Base-by-base conservation (phyloP, 2,888 invertebrate species). In the Anoplius nigerrimus region DNA sequence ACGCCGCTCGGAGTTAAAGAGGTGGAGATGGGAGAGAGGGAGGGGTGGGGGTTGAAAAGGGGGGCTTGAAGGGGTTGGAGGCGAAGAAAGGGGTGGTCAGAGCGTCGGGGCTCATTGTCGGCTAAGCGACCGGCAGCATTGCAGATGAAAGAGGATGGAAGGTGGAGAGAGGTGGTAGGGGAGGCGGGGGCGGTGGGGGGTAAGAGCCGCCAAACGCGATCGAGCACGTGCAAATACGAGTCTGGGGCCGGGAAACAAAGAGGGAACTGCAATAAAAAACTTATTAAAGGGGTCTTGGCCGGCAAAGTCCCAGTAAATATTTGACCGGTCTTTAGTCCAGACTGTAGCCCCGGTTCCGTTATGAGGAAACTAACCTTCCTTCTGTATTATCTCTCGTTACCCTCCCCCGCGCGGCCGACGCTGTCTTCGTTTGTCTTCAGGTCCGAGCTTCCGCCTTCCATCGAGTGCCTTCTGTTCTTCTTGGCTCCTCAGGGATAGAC, bases 211-310 rank as follows among this genome's bases (percentile, higher is more conserved):
- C 55, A 62, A 69, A 63, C 60, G 69, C 69, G 74, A 79, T 79
- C 68, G 72, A 66, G 72, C 71, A 68, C 60, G 69, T 45, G 74
- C 71, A 77, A 82, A 80, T 77, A 82, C 73, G 65, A 68, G 69
- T 48, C 48, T 48, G 63, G 57, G 60, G 57, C 18, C 61, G 62
- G 57, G 75, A 78, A 80, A 81, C 79, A 75, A 83, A 81, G 81
- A 76, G 75, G 78, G 72, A 80, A 79, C 78, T 75, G 81, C 80
- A 84, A 86, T 84, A 84, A 84, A 84, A 84, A 85, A 84, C 84
- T 84, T 83, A 83, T 84, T 84, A 83, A 69, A 73, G 74, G 76
- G 78, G 76, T 78, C 74, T 79, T 68, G 66, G 66, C 69, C 63
- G 72, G 71, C 66, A 63, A 70, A 77, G 78, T 78, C 78, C 79